Evolutionary conservation across 2,888 invertebrate genomes (phyloP), one percentile per base, ranked within the genome.

Genomic region (Myopa tessellatipennis): DNA sequence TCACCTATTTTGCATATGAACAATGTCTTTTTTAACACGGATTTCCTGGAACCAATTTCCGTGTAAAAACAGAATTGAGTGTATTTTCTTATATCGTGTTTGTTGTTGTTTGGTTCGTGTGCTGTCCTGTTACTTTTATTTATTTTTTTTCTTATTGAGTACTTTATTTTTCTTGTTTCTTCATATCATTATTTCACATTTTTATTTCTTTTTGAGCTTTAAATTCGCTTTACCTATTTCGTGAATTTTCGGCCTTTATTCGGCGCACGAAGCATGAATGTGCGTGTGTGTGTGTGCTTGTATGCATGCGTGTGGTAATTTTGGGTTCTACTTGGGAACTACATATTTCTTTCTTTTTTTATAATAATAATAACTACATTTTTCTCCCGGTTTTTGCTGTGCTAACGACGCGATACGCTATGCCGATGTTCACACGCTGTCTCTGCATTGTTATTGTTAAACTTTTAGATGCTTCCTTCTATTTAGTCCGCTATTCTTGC

Each of bases 391-490:
- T 52, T 40, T 45, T 61, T 45, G 45, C 45, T 63, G 52, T 65
- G 36, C 34, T 65, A 63, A 74, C 26, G 65, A 38, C 38, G 36
- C 52, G 74, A 65, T 74, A 74, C 74, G 74, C 65, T 67, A 65
- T 74, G 65, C 55, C 65, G 74, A 45, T 63, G 73, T 61, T 74
- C 74, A 38, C 74, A 65, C 52, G 74, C 74, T 74, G 63, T 65
- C 4, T 26, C 38, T 58, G 5, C 38, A 16, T 58, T 69, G n/a
- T 69, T 45, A 45, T 69, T 18, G 36, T 18, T 69, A 14, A 63
- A 12, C 7, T 67, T 67, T 14, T 6, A 58, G 18, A 10, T n/a
- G 5, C 1, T 12, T 58, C 12, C 58, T 4, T 58, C 16, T 58
- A 58, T 58, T 58, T 58, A 58, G 12, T 10, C 58, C 58, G 58